Evolutionary conservation across 2,888 invertebrate genomes (phyloP).

Genomic region (Horisme vitalbata): DNA sequence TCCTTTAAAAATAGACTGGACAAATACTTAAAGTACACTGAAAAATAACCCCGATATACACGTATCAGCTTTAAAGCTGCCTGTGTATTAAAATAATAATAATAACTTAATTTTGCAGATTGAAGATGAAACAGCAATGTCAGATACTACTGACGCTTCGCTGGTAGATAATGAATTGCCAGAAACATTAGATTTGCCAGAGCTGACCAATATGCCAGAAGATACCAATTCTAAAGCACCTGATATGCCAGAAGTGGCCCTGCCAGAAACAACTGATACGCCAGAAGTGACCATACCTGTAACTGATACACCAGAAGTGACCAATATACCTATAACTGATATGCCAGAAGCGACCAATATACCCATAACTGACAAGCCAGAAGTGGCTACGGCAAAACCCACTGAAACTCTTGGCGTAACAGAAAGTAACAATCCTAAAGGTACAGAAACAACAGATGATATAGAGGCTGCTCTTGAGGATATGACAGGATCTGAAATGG

Average conservation of each 20-base stretch:
- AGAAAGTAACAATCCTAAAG: neutral
- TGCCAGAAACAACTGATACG: neutral
- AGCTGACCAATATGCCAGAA: constrained; percentile 5
- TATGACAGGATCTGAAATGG: too few relatives aligned
- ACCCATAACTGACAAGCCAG: neutral
- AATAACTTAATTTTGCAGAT: neutral
- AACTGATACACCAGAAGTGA: neutral
- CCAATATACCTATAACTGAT: neutral
- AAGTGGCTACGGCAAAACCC: too few relatives aligned
- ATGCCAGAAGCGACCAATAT: too few relatives aligned
- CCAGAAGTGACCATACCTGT: neutral
- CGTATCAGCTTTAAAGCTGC: too few relatives aligned
- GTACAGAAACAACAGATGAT: constrained; percentile 6
- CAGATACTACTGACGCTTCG: constrained; percentile 5
- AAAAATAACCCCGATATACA: too few relatives aligned
- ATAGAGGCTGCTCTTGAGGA: too few relatives aligned
- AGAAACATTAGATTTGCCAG: neutral
- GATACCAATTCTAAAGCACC: too few relatives aligned
- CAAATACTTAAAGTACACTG: too few relatives aligned
- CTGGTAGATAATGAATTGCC: neutral
- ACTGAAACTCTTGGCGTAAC: too few relatives aligned
- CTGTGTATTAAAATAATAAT: neutral
- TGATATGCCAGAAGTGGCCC: neutral
- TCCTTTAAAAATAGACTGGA: too few relatives aligned
- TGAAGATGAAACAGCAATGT: neutral